Conservation (phyloP, 2,797 vertebrate genomes). For the Saguinus oedipus region DNA sequence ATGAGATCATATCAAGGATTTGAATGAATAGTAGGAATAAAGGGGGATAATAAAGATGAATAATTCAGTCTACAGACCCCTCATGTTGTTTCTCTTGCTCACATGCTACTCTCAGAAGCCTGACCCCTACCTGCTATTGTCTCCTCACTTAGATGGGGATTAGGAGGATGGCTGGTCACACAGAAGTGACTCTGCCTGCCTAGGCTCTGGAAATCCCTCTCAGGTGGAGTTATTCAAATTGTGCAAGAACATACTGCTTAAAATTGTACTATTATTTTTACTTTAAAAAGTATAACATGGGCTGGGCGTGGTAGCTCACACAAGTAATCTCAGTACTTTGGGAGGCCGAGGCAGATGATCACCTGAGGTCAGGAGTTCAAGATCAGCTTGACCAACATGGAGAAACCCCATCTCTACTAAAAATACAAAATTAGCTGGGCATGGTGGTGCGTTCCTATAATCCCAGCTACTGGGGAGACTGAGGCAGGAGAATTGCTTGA, state of each 20-base stretch:
- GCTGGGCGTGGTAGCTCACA: no score
- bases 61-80: background rate
- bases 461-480: no score
- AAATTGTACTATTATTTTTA: background rate
- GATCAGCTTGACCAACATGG: no score
- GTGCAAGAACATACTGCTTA: background rate
- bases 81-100: background rate
- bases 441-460: no score
- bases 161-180: background rate
- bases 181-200: background rate
- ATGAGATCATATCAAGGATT: background rate
- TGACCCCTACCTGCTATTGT: background rate
- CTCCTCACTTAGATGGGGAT: background rate
- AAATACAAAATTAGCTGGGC: no score
- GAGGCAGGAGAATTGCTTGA: no score
- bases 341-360: no score
- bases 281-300: background rate
- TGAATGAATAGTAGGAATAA: background rate
- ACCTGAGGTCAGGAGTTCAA: no score
- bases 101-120: background rate
- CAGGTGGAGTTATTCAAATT: background rate
- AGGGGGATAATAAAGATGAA: background rate
- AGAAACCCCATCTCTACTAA: no score
- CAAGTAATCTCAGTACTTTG: no score
- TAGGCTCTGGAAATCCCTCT: background rate